Evolutionary conservation across 2,888 invertebrate species (phyloP), one percentile per base, ranked within the genome.

Genomic region (Drosophila bunnanda): DNA sequence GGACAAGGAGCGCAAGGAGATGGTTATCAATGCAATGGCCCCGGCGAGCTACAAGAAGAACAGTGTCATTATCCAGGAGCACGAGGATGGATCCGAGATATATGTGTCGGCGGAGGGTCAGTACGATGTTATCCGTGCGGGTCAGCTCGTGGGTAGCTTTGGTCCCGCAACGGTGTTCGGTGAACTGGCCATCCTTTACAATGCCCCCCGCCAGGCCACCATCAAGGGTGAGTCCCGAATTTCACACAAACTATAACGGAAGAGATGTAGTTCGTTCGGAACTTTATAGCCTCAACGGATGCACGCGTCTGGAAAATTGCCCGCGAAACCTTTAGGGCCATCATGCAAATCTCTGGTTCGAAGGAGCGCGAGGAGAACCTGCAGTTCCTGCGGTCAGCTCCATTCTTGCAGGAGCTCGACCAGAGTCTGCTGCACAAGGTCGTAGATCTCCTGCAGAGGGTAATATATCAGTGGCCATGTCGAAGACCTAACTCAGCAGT

Each of bases 121-220:
- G 77, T 96, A 97, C 89, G 97, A 98, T 91, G 97, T 98, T 15
- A 94, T 96, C 38, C 96, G 98, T 89, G 95, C 96, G 46, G 96
- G 95, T 12, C 94, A 95, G 88, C 94, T 95, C 4, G 95, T 98
- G 50, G 95, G 95, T 44, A 96, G 94, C 66, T 96, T 99, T 91
- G 96, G 96, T 0, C 95, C 96, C 0, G 97, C 97, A 7, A 94
- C 96, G 88, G 95, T 97, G 73, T 94, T 98, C 93, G 98, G 99
- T 2, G 99, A 99, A 93, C 93, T 99, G 56, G 98, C 98, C 10
- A 96, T 99, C 79, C 93, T 99, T 32, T 98, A 99, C 93, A 98
- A 98, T 93, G 98, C 98, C 39, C 97, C 97, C 88, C 93, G 98
- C 76, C 96, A 97, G 77, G 98, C 98, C 1, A 96, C 97, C 0